Evolutionary conservation across 2,888 invertebrate species (phyloP).

Genomic region (Nysson spinosus): DNA sequence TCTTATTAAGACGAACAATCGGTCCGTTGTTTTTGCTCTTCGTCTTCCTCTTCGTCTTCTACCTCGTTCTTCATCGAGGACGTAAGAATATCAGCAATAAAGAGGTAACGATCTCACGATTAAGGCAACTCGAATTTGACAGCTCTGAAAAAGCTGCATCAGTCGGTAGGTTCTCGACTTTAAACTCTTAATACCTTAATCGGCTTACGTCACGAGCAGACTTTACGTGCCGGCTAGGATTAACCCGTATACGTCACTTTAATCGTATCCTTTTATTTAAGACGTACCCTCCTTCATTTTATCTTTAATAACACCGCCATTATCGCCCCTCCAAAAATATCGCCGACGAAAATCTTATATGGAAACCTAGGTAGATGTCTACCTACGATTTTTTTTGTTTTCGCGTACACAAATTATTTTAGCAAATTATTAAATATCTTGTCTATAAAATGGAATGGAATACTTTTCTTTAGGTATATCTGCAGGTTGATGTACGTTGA

Average conservation of each 20-base stretch:
- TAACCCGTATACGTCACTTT: slow-evolving; percentile 46
- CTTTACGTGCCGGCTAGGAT: slow-evolving; percentile 48
- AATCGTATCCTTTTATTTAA: slow-evolving; percentile 43
- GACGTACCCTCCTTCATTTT: slow-evolving; percentile 42
- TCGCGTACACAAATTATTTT: too few species aligned
- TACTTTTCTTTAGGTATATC: too few species aligned
- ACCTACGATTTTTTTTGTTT: too few species aligned
- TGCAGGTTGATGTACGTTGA: too few species aligned
- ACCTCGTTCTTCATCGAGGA: background rate
- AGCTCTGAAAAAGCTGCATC: slow-evolving; percentile 29
- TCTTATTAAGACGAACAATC: slow-evolving; percentile 20
- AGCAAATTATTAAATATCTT: too few species aligned
- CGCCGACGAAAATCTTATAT: too few species aligned
- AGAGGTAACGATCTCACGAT: slow-evolving; percentile 29
- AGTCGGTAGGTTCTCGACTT: slow-evolving; percentile 55
- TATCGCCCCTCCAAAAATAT: too few species aligned
- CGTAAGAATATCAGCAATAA: slow-evolving; percentile 17
- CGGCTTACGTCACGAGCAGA: slow-evolving; percentile 57
- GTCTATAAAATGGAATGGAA: too few species aligned
- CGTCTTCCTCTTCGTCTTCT: slow-evolving; percentile 8
- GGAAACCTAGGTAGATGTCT: too few species aligned
- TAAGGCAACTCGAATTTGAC: slow-evolving; percentile 37
- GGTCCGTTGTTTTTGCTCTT: too few species aligned
- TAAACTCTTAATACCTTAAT: slow-evolving; percentile 56
- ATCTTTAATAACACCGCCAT: slow-evolving; percentile 38